Evolutionary conservation across 2,113 vertebrate genomes (phyloP), one percentile per base, ranked within the genome.

Genomic region (Phalacrocorax carbo): DNA sequence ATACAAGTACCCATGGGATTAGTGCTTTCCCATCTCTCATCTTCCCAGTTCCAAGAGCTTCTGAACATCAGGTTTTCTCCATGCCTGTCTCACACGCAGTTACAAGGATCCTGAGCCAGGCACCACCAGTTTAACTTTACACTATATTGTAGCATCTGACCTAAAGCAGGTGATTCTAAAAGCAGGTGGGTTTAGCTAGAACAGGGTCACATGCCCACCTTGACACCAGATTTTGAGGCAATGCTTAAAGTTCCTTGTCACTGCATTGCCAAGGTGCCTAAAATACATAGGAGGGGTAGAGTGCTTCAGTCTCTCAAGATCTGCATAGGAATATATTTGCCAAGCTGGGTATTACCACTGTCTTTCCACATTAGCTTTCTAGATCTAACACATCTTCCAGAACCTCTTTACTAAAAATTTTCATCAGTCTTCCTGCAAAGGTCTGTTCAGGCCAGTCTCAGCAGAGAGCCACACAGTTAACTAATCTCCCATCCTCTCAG

Each of bases 71-170:
- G 29, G 8, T 9, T 90, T 68, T 38, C 30, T 51, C 48, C 20
- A 3, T 4, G 27, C 30, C 30, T 12, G 5, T 58, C 38, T 60
- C 54, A 23, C 65, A 54, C 0, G 0, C 10, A 15, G 27, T 27
- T 19, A 38, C 27, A 46, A 64, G 32, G 69, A 69, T n/a, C 13
- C 49, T 16, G 17, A 62, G 38, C 3, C 36, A 72, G 60, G 38
- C n/a, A 88, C 51, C 22, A 51, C 9, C 52, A 34, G 25, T 46
- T 73, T 49, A 20, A 58, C 46, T 55, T 40, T 16, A 55, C n/a
- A 44, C 11, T 14, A 20, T 29, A 3, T 4, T 42, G 25, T 13
- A 60, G 57, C 57, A 60, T 10, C 13, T 60, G 29, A 69, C 30
- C 32, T 15, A 2, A 38, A 38, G 38, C 38, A 38, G 38, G 38